A percentile compares a stretch with the other conserved stretches of the same genome.
Evolutionary conservation across 2,797 vertebrate species (phyloP).

Genomic region (Eurystomus glaucurus): DNA sequence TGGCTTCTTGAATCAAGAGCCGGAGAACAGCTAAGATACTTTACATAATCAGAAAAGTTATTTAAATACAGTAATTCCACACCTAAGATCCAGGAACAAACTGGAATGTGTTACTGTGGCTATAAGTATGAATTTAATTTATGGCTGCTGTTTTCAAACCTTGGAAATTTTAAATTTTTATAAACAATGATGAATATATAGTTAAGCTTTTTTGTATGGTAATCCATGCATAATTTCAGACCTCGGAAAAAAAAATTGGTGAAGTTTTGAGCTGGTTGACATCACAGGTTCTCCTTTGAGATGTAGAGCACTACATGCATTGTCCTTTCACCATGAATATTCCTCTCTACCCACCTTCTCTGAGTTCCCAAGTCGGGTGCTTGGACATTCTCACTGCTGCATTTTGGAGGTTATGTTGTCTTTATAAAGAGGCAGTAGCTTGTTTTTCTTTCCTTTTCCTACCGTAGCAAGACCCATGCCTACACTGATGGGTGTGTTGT

Average conservation of each 20-base stretch:
- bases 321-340: neutral
- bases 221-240: neutral
- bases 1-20: neutral
- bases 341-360: neutral
- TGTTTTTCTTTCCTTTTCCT: neutral
- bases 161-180: neutral
- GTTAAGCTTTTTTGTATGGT: neutral
- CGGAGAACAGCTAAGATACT: neutral
- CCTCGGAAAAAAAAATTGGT: neutral
- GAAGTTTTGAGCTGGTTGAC: fast-evolving
- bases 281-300: neutral
- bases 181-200: neutral
- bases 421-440: neutral
- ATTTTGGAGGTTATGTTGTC: neutral
- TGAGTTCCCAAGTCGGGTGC: neutral
- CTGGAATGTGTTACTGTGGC: neutral
- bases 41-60: neutral
- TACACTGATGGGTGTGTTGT: neutral
- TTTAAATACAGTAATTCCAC: neutral
- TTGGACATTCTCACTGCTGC: neutral
- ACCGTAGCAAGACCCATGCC: neutral
- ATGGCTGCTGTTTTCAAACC: neutral
- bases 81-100: neutral
- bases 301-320: fast-evolving
- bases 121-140: neutral